Evolutionary conservation across 2,797 vertebrate genomes (phyloP).

Genomic region (Cryptoblepharus egeriae): DNA sequence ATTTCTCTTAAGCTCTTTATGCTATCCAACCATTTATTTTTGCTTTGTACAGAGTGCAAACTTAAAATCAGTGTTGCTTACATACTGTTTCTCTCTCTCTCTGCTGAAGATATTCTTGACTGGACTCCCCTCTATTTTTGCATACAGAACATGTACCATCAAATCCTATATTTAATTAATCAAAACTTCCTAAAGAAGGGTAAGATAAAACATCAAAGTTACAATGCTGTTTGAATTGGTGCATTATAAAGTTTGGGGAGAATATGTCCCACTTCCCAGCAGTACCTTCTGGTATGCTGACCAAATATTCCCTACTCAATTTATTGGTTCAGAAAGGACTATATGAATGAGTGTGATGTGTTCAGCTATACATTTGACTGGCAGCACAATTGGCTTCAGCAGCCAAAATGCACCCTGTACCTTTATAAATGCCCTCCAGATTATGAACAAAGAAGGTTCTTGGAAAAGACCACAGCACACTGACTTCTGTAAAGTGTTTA

Average conservation of each 20-base stretch:
- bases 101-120: neutral
- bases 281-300: neutral
- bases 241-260: neutral
- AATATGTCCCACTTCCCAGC: neutral
- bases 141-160: too few relatives aligned
- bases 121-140: neutral
- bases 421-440: neutral
- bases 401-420: neutral
- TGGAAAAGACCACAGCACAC: slow-evolving; percentile 63
- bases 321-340: neutral
- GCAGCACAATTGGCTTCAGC: neutral
- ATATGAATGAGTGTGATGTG: neutral
- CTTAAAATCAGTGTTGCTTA: neutral
- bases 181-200: neutral
- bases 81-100: neutral
- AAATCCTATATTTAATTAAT: too few relatives aligned
- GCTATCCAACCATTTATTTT: neutral
- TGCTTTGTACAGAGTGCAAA: neutral
- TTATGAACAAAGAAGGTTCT: slow-evolving; percentile 18
- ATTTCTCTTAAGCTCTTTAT: neutral
- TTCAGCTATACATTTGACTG: neutral
- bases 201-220: neutral
- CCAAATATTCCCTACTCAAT: slow-evolving; percentile 16
- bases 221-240: neutral
- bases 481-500: slow-evolving; percentile 67